Percentiles rank a stretch among this genome's conserved stretches.
Conservation (phyloP, 1,140 invertebrate genomes). For the Camponotus vicinus region DNA sequence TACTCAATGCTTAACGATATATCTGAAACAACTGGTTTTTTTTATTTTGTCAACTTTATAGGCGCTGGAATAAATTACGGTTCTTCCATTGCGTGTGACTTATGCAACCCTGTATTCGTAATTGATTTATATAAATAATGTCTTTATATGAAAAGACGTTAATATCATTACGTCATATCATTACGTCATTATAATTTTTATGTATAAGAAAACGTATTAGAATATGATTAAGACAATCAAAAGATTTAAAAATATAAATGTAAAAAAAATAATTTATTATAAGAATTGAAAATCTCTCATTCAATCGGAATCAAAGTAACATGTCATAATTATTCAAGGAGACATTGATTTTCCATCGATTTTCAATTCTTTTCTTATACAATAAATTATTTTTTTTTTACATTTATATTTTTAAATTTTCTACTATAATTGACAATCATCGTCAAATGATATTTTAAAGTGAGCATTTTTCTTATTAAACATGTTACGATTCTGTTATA, state of each 20-base stretch:
- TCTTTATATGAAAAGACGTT: background rate
- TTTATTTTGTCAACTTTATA: background rate
- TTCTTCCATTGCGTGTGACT: constrained; percentile 36
- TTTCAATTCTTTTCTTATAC: background rate
- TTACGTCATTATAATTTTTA: background rate
- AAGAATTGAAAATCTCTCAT: background rate
- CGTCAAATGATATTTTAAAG: background rate
- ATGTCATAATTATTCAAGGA: background rate
- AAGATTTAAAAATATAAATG: no score
- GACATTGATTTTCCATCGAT: background rate
- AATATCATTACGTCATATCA: background rate
- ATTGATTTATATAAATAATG: constrained; percentile 3
- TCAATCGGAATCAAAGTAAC: background rate
- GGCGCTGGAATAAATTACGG: background rate
- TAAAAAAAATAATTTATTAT: no score
- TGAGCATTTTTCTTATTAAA: background rate
- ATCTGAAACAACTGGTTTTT: constrained; percentile 12
- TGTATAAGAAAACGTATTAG: background rate
- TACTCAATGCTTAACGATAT: constrained; percentile 8
- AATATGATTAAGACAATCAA: background rate
- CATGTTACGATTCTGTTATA: background rate
- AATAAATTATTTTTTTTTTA: background rate
- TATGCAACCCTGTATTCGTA: constrained; percentile 50
- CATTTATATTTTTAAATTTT: background rate
- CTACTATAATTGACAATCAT: background rate